phyloP scores from a whole-genome alignment of 2,888 invertebrate species.

The Dolichopus griseipennis region DNA sequence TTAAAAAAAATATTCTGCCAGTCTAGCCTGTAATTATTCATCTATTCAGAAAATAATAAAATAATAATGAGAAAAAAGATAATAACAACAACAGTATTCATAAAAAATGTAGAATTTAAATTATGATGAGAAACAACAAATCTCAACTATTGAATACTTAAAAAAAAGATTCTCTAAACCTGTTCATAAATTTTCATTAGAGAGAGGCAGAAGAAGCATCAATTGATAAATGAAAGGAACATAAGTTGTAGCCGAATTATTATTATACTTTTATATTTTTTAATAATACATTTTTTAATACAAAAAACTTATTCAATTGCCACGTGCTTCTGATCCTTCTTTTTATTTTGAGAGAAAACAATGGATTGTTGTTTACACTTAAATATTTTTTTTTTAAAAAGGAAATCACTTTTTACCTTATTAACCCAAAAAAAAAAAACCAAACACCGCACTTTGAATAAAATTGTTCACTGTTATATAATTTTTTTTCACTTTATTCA shows the following conservation, averaged over 20 bases:
- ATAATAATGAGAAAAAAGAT: neutral
- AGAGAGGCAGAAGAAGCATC: neutral
- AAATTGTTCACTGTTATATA: no score
- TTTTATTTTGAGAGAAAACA: neutral
- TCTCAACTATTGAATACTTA: neutral
- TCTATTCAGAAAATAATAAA: neutral
- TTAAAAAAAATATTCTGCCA: neutral
- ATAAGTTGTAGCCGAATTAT: neutral
- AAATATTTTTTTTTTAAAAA: no score
- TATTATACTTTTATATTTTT: slow-evolving; percentile 1
- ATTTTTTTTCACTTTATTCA: no score
- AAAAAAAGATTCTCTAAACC: neutral
- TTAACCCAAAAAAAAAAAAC: no score
- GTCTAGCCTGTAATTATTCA: neutral
- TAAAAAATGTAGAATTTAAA: neutral
- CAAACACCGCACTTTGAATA: no score
- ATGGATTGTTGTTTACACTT: no score
- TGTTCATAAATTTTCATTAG: neutral
- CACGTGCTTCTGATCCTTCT: neutral
- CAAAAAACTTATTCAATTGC: neutral
- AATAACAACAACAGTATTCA: neutral
- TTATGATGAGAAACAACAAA: no score
- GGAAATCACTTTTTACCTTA: no score
- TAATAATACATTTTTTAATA: no score
- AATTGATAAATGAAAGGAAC: no score